Percentiles rank a stretch among this genome's conserved stretches.
Evolutionary conservation across 1,140 invertebrate genomes (phyloP).

Genomic region (Diabrotica undecimpunctata): DNA sequence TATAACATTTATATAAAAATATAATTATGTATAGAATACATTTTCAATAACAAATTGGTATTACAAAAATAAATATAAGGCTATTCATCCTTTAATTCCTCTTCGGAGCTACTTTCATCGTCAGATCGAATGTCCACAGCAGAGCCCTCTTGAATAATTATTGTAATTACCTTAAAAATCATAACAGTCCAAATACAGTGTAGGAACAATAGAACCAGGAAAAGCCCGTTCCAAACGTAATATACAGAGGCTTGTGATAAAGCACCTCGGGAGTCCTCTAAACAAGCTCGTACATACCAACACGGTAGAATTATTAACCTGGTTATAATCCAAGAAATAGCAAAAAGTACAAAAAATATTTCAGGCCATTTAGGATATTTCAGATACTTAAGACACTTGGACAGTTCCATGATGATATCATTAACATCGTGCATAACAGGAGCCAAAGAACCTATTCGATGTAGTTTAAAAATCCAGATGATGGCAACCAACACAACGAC

Average conservation of each 20-base stretch:
- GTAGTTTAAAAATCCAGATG: neutral
- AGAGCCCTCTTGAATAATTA: no score
- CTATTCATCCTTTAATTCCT: no score
- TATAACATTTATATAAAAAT: no score
- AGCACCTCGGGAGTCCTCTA: neutral
- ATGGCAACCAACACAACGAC: neutral
- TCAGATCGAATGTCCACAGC: no score
- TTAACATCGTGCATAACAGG: neutral
- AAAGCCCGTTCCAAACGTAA: neutral
- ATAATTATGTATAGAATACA: no score
- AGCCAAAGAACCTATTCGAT: neutral
- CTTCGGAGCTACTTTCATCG: no score
- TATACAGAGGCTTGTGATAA: neutral
- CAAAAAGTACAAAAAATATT: neutral
- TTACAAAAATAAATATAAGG: no score
- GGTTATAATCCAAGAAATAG: neutral
- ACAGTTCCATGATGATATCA: neutral
- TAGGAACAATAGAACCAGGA: neutral
- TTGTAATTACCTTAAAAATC: neutral
- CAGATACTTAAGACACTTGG: neutral
- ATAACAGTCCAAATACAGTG: neutral
- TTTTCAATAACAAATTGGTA: no score
- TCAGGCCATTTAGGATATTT: neutral
- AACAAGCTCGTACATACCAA: neutral
- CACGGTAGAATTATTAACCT: neutral